phyloP scores from a whole-genome alignment of 35 echinoderm and acorn worm species.

The Acanthaster planci region DNA sequence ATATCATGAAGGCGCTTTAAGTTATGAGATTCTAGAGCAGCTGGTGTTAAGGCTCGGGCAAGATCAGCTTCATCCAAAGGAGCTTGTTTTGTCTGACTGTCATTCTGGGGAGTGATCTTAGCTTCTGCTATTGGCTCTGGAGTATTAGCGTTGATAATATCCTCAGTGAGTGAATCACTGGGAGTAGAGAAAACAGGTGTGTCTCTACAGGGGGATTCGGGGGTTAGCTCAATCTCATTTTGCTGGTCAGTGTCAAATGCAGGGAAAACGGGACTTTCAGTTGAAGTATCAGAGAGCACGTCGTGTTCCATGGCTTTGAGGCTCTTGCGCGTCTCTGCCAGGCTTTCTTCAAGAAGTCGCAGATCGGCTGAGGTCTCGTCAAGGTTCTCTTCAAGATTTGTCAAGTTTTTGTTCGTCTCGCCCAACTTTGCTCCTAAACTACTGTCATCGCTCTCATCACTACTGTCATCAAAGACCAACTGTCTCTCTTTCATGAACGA shows the following conservation, averaged over 20 bases:
- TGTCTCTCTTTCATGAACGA: slow-evolving; percentile 75
- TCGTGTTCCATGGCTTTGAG: slow-evolving; percentile 49
- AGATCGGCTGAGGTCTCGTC: slow-evolving; percentile 62
- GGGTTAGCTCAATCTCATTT: neutral
- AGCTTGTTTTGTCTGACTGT: neutral
- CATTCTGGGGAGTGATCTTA: neutral
- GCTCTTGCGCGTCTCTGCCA: slow-evolving; percentile 54
- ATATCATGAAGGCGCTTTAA: neutral
- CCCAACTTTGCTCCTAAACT: slow-evolving; percentile 71
- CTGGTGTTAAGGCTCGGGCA: neutral
- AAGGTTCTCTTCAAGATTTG: slow-evolving; percentile 65
- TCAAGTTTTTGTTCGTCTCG: slow-evolving; percentile 61
- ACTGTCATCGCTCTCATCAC: slow-evolving; percentile 32
- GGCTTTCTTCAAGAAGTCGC: slow-evolving; percentile 36
- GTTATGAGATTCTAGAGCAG: neutral
- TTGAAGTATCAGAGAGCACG: slow-evolving; percentile 46
- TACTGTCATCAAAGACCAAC: slow-evolving; percentile 72
- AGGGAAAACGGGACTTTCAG: slow-evolving; percentile 5
- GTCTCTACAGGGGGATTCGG: neutral
- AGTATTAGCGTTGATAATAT: slow-evolving; percentile 15
- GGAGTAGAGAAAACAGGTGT: neutral
- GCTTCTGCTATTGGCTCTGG: no score
- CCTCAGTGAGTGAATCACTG: slow-evolving; percentile 8
- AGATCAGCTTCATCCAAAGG: neutral
- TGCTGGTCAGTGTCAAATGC: neutral